Evolutionary conservation across 2,113 vertebrate genomes (phyloP), one percentile per base, ranked within the genome.

Genomic region (Myxocyprinus asiaticus): DNA sequence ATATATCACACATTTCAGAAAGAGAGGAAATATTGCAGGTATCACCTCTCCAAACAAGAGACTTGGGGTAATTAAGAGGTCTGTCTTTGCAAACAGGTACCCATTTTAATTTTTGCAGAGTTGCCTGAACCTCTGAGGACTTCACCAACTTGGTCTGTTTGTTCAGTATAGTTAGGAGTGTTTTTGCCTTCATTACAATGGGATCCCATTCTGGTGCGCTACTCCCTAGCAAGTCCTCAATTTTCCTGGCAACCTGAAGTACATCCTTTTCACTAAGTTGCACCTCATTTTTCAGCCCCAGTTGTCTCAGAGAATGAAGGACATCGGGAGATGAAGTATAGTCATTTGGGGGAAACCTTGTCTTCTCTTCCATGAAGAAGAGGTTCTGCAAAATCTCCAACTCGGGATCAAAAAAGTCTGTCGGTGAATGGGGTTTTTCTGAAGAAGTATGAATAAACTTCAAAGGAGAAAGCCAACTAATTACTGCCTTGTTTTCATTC

Each of bases 11-110:
- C 96, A 99, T 98, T 77, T 97, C 96, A 82, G 94, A 94, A 2
- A 98, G 93, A 1, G 89, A 94, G 84, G 94, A 95, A 7, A 99
- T 92, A 85, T 90, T 87, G 70, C 93, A 93, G 3, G 90, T 84
- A 76, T 99, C 97, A 83, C 97, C 97, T 88, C 94, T 93, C 97
- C 97, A 99, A 56, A 94, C 91, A 83, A 99, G 93, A 12, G 98
- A 96, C 67, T 90, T 94, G 7, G 98, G 98, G 63, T 99, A 99
- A 85, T 97, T 99, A 56, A 93, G 93, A 86, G 98, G 97, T 85
- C 96, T 95, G 76, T 96, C 95, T 85, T 97, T 97, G 85, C 94
- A 97, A 47, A 94, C 94, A 5, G 97, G 97, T 82, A 98, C 94
- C 96, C 98, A 99, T 85, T 96, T 97, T 55, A 96, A 88, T 85